phyloP scores from a whole-genome alignment of 2,797 vertebrate genomes.

The Diceros bicornis region DNA sequence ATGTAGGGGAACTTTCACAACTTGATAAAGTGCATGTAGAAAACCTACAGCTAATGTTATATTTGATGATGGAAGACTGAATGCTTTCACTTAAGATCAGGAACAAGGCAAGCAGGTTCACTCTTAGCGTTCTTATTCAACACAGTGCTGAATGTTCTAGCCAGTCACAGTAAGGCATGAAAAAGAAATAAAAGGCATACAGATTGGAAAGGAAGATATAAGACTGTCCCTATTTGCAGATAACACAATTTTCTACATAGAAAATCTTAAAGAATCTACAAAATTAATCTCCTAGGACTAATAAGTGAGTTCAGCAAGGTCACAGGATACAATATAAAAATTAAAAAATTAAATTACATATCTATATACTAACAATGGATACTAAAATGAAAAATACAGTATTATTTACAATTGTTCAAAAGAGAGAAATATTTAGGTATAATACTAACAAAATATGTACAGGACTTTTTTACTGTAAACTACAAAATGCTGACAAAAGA shows the following conservation, averaged over 20 bases:
- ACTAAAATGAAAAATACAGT: constrained; percentile 3
- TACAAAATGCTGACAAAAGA: not conserved
- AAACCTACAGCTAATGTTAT: not conserved
- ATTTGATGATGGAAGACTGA: not conserved
- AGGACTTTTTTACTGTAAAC: not conserved
- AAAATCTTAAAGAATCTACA: not conserved
- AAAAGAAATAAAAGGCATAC: not conserved
- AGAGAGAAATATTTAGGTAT: not conserved
- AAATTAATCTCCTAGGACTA: not conserved
- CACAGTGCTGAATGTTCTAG: not conserved
- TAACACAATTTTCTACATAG: not conserved
- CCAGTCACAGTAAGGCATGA: not conserved
- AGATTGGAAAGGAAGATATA: not conserved
- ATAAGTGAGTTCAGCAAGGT: not conserved
- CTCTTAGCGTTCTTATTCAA: not conserved
- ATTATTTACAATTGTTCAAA: not conserved
- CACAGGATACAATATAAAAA: not conserved
- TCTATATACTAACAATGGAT: not conserved
- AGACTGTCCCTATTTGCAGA: not conserved
- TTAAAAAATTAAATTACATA: not conserved
- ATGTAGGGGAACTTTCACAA: not conserved
- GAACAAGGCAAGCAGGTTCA: not conserved
- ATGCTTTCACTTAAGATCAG: not conserved
- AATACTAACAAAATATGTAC: not conserved
- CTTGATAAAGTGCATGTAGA: not conserved